Percentiles rank a stretch among this genome's conserved stretches.
Conservation (phyloP, 2,888 invertebrate species). For the Minunthozetes semirufus region DNA sequence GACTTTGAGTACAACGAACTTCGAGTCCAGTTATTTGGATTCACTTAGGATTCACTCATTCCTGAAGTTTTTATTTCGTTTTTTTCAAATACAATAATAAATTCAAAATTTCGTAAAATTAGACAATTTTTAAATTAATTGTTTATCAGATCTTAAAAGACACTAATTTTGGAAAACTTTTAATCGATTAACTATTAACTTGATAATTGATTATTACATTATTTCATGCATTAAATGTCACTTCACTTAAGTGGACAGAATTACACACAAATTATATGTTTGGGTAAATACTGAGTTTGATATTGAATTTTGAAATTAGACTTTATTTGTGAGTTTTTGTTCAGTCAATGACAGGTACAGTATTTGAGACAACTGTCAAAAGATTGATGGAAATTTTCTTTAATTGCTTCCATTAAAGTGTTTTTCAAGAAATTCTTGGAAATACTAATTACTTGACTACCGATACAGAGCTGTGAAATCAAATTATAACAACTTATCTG, state of each 20-base stretch:
- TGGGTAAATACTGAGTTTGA: too few species aligned
- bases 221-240: too few species aligned
- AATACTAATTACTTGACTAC: conserved; percentile 1
- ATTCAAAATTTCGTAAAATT: too few species aligned
- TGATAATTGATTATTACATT: too few species aligned
- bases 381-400: background rate
- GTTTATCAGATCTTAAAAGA: too few species aligned
- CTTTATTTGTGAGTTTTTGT: background rate
- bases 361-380: background rate
- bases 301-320: background rate
- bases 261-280: too few species aligned
- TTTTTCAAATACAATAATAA: too few species aligned
- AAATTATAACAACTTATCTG: conserved; percentile 5
- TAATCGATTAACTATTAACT: too few species aligned
- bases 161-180: too few species aligned
- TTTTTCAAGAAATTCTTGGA: background rate
- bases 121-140: too few species aligned
- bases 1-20: conserved; percentile 23
- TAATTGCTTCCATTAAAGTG: background rate
- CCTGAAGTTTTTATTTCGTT: too few species aligned
- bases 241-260: too few species aligned
- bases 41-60: background rate
- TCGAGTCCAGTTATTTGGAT: conserved; percentile 19
- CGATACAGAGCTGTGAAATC: background rate
- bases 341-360: background rate